Percentiles rank a stretch among this genome's conserved stretches.
Evolutionary conservation across 1,140 invertebrate genomes (phyloP).

Genomic region (Cherax destructor): DNA sequence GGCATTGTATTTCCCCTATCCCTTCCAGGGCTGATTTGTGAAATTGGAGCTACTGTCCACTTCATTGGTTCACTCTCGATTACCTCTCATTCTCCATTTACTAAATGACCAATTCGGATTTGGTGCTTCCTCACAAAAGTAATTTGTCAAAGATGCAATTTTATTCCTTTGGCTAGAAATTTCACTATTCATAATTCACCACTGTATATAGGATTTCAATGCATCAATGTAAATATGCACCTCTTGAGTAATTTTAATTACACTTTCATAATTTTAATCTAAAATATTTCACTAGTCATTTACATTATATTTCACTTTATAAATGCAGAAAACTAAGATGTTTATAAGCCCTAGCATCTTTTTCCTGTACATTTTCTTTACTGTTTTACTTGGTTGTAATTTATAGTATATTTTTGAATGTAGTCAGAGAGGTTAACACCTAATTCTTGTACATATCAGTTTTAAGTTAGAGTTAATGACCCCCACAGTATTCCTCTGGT

Average conservation of each 20-base stretch:
- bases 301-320: constrained; percentile 12
- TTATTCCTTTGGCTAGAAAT: neutral
- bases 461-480: constrained; percentile 28
- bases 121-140: too few species aligned
- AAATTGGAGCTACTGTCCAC: neutral
- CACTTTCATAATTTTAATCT: neutral
- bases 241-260: neutral
- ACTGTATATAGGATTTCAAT: neutral
- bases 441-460: constrained; percentile 46
- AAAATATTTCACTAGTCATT: constrained; percentile 33
- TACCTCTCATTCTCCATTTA: neutral
- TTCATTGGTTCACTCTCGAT: neutral
- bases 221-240: neutral
- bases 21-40: neutral
- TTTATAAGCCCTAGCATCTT: neutral
- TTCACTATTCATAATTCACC: neutral
- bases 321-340: neutral
- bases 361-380: neutral
- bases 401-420: constrained; percentile 22
- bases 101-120: neutral
- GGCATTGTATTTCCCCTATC: too few species aligned
- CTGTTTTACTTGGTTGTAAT: constrained; percentile 19
- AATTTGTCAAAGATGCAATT: neutral
- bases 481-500: constrained; percentile 47
- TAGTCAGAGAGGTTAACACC: constrained; percentile 13